These are phyloP conservation scores for Zalophus californianus DNA, from an alignment of 2,797 vertebrate genomes.

Conservation along the genomic window DNA sequence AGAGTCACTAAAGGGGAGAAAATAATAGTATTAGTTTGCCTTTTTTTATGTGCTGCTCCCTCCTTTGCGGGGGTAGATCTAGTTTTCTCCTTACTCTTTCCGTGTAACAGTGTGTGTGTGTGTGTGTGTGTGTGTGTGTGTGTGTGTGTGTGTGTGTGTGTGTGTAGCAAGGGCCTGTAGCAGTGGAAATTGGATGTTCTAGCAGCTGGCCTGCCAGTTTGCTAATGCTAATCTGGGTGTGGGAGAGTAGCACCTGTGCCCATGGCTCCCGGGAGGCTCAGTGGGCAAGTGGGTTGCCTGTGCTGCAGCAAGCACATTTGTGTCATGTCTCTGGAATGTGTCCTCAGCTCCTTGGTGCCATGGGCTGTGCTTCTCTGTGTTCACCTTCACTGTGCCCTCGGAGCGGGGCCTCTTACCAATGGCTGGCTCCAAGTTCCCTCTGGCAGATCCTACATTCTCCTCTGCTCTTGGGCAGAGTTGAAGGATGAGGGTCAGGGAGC, in stretches of 20 bases:
- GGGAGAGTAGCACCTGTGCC: background rate
- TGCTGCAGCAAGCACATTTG: background rate
- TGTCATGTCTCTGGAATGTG: background rate
- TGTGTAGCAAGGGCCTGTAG: background rate
- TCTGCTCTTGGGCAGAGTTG: background rate
- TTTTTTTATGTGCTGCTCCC: background rate
- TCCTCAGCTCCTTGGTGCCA: background rate
- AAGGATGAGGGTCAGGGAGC: background rate
- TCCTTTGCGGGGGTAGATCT: background rate
- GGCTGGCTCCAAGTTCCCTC: background rate
- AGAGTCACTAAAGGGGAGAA: slow-evolving; percentile 1
- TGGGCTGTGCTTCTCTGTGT: background rate
- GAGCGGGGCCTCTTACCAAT: background rate
- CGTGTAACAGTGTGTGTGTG: background rate
- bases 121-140: background rate
- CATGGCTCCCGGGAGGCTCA: background rate
- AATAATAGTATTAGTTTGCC: background rate
- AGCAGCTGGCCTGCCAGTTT: background rate
- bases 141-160: background rate
- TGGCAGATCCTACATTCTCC: background rate
- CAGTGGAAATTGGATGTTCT: background rate
- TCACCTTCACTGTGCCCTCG: background rate
- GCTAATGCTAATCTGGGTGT: background rate
- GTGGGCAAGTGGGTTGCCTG: accelerated
- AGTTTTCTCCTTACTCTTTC: background rate